Base-by-base conservation (phyloP, 2,797 vertebrate genomes). In the Chrosomus eos region DNA sequence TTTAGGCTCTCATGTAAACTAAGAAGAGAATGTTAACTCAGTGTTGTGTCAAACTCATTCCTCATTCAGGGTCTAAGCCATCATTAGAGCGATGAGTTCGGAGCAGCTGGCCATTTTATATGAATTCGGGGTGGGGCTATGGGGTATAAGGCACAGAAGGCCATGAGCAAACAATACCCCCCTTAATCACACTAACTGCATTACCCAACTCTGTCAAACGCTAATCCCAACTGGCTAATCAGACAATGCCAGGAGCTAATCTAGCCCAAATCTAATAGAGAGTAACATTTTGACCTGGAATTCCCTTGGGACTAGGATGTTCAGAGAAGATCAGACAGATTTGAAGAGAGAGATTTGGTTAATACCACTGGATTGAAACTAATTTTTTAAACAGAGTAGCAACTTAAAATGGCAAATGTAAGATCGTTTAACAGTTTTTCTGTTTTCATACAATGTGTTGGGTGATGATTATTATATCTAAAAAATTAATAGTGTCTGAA, bases 51-150 rank as follows among this genome's bases (percentile, higher is more conserved):
- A 51, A 72, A 86, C 85, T 71, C 81, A 18, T 51, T 81, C 53
- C 72, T 85, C 68, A 80, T 70, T 71, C 70, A 28, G 19, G 4
- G 33, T 36, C 45, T 78, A 89, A 75, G 36, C 80, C 53, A 43
- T 85, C 62, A 89, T 91, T 89, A 90, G 74, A 14, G 38, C 21
- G 73, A 81, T 82, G 84, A 45, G 84, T 74, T 68, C 3, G 55
- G 36, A 89, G 87, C 91, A 91, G 91, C 88, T 91, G 91, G 88
- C 55, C n/a, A n/a, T n/a, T n/a, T n/a, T n/a, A 26, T 55, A n/a
- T 76, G 18, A 85, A 75, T 85, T 78, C 11, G 1, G 33, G 81
- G 78, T 16, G 80, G 73, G 81, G 83, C 67, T 80, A 71, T 7
- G 31, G 53, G 38, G 60, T 77, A 81, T 26, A 75, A 33, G 62